Conservation (phyloP, 2,113 vertebrate species). For the human (Homo sapiens) region GRCh38 chr13:73569001-73569500, state of each 20-base stretch:
- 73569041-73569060: background rate
- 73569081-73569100: background rate
- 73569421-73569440: too few species aligned
- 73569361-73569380: too few species aligned
- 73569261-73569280: background rate
- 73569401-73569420: too few species aligned
- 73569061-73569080: background rate
- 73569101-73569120: background rate
- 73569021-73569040: background rate
- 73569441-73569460: too few species aligned
- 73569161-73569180: background rate
- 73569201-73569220: background rate
- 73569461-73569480: too few species aligned
- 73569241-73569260: background rate
- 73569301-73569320: background rate
- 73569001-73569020: background rate
- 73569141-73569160: background rate
- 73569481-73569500: too few species aligned
- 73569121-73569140: background rate
- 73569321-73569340: background rate
- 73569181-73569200: background rate
- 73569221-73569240: background rate
- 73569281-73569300: background rate
- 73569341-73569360: too few species aligned
- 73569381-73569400: too few species aligned